Evolutionary conservation across 2,113 vertebrate genomes (phyloP).

Genomic region (Lophotis ruficrista): DNA sequence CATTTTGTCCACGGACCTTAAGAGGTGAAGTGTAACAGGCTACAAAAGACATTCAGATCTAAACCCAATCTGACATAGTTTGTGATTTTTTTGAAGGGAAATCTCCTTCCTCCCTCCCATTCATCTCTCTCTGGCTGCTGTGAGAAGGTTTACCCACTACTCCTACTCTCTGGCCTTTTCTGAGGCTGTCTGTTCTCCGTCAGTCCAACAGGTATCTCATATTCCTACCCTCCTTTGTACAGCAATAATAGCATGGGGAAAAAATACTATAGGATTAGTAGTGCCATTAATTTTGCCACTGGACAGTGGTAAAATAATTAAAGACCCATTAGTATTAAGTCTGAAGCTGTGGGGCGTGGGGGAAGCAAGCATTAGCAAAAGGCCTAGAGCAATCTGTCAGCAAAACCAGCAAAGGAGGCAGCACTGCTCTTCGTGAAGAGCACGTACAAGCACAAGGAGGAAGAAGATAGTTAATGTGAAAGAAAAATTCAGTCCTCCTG

Average conservation of each 20-base stretch:
- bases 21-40: background rate
- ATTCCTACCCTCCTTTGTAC: background rate
- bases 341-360: background rate
- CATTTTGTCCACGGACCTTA: background rate
- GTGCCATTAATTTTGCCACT: background rate
- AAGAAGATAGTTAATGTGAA: background rate
- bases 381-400: background rate
- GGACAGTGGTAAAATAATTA: background rate
- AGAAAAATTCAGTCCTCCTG: background rate
- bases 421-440: background rate
- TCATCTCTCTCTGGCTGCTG: background rate
- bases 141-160: background rate
- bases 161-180: background rate
- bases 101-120: background rate
- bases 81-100: background rate
- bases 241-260: background rate
- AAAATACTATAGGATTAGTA: background rate
- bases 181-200: background rate
- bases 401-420: background rate
- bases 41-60: background rate
- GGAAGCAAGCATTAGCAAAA: background rate
- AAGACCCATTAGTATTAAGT: background rate
- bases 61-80: fast-evolving
- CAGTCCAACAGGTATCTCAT: background rate
- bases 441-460: background rate